Base-by-base conservation (phyloP, 1,140 invertebrate genomes). In the Eurosta solidaginis region DNA sequence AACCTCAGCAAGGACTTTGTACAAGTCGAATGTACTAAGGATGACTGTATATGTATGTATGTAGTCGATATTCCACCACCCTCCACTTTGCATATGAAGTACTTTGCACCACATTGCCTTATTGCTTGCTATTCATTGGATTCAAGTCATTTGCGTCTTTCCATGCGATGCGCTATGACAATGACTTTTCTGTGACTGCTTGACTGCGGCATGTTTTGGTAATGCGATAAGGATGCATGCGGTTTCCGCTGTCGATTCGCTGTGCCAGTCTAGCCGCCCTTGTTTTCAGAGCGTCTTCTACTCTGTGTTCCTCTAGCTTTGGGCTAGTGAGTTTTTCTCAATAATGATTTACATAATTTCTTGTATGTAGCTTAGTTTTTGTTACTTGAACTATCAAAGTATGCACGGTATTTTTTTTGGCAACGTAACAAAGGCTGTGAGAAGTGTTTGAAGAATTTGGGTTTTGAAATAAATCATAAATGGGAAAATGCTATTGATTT, bases 141-240 rank as follows among this genome's bases (percentile, higher is more conserved):
- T 59, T 59, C 29, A 36, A 12, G 54, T 33, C 54, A 59, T 59
- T 59, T 59, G 54, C 17, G 54, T 33, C 54, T n/a, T n/a, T n/a
- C n/a, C 29, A 33, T 33, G 54, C 54, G 10, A 17, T 29, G 20
- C 10, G 10, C 27, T 33, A n/a, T n/a, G n/a, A n/a, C n/a, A n/a
- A 22, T n/a, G 12, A 59, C 27, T 59, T 25, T 29, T n/a, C n/a
- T n/a, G n/a, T n/a, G 54, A 59, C 54, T 59, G 27, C 27, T 36
- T 59, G 54, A 59, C 25, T 59, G 54, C 54, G 54, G 54, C 54
- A 59, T 59, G 54, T 59, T 59, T 59, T 59, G 54, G 54, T 59
- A 59, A 59, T 59, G 29, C 54, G 54, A 59, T 59, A 59, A 59
- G 54, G 54, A 59, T 36, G 25, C 54, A 36, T 59, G 54, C 54